Base-by-base conservation (phyloP, 2,113 vertebrate genomes). In the Hippocampus barbouri region DNA sequence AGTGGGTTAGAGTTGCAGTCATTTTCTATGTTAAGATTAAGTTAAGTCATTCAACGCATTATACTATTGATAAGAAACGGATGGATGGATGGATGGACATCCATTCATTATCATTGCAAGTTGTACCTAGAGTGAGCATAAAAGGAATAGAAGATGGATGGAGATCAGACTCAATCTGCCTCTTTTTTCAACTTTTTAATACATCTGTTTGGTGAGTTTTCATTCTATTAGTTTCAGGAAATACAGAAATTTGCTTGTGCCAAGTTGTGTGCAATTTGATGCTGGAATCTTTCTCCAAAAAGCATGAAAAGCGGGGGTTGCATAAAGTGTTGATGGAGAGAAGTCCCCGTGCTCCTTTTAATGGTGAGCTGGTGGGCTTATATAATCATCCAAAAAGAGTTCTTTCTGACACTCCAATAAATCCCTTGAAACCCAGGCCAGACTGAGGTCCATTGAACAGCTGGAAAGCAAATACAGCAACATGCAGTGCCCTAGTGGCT, bases 241-340 rank as follows among this genome's bases (percentile, higher is more conserved):
- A 76, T 27, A 69, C 40, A 16, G 27, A 53, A 56, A 70, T 75
- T 79, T 67, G 57, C 57, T 72, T 85, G 53, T 62, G 9, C 40
- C 38, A 51, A 49, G 71, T 81, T 78, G 65, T 71, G 56, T 61
- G 81, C 69, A 84, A 87, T 79, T 78, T 75, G 84, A 84, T 80
- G 68, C 68, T 68, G 75, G 76, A 80, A 81, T 78, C 66, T 69
- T 53, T 54, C 90, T 91, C 91, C 72, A 77, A 83, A 90, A 88
- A 69, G 74, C 85, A 92, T 91, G 81, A 85, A 65, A 70, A 73
- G 54, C 34, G 69, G 23, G 8, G 34, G 41, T 67, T 53, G 69
- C 69, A 56, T 64, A 34, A 76, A 64, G 60, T 71, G 76, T 75
- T 78, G 85, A 79, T 73, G 77, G 70, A 77, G 78, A 86, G 78